Evolutionary conservation across 2,888 invertebrate species (phyloP).

Genomic region (Dimorphilus gyrociliatus): DNA sequence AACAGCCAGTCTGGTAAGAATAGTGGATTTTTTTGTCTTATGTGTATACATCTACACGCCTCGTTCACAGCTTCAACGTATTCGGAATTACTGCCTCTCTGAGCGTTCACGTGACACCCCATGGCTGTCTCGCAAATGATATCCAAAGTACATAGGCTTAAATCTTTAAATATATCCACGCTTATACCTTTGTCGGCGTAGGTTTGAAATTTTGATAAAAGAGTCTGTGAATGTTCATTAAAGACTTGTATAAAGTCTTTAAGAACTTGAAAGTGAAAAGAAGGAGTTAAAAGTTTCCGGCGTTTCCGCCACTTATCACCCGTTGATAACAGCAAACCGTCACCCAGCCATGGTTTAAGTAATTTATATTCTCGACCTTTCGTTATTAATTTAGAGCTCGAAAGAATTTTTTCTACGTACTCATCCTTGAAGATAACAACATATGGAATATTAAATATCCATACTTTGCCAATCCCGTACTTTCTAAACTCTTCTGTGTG

Average conservation of each 20-base stretch:
- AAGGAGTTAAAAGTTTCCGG: conserved; percentile 56
- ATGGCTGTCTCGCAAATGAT: conserved; percentile 63
- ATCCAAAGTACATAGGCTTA: conserved; percentile 48
- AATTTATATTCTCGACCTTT: no score
- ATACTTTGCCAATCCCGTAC: no score
- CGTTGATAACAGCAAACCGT: no score
- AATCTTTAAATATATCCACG: conserved; percentile 46
- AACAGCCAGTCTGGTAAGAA: conserved; percentile 45
- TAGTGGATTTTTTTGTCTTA: conserved; percentile 42
- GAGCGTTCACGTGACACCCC: conserved; percentile 59
- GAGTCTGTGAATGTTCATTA: conserved; percentile 46
- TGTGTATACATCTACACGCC: conserved; percentile 31
- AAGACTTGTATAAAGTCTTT: conserved; percentile 55
- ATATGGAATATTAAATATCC: no score
- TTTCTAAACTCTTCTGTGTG: no score
- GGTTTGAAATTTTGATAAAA: conserved; percentile 44
- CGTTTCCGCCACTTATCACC: conserved; percentile 51
- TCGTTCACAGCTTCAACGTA: conserved; percentile 58
- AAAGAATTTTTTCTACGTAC: no score
- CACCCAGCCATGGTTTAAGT: no score
- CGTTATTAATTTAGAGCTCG: no score
- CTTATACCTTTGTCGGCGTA: conserved; percentile 16
- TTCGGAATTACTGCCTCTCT: conserved; percentile 49
- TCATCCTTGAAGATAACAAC: no score
- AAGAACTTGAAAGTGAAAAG: conserved; percentile 61